Evolutionary conservation across 1,140 invertebrate species (phyloP).

Genomic region (Papilio polytes): DNA sequence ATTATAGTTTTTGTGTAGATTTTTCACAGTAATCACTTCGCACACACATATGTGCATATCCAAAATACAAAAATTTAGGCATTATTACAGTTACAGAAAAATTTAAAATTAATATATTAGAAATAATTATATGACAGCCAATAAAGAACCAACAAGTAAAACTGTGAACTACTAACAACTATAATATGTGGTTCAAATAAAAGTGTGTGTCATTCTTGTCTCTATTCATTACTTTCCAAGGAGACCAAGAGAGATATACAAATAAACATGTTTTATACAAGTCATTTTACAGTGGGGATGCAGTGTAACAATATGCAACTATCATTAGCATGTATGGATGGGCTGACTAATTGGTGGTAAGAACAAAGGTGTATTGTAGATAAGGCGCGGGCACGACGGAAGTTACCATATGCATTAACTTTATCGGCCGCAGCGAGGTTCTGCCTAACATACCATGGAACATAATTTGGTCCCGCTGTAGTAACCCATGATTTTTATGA

Average conservation of each 20-base stretch:
- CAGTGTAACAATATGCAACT: conserved; percentile 65
- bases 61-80: not conserved
- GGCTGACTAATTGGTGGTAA: conserved; percentile 59
- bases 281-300: conserved; percentile 37
- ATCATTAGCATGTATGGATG: conserved; percentile 54
- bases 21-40: not conserved
- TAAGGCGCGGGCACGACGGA: conserved; percentile 64
- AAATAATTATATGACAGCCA: too few species aligned
- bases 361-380: conserved; percentile 70
- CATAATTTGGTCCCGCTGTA: not conserved
- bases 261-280: not conserved
- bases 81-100: too few species aligned
- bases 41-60: not conserved
- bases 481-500: not conserved
- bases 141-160: not conserved
- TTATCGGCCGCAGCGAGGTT: conserved; percentile 22
- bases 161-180: not conserved
- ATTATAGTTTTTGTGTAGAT: not conserved
- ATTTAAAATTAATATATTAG: too few species aligned
- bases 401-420: conserved; percentile 61
- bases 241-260: not conserved
- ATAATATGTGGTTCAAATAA: too few species aligned
- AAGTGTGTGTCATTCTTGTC: too few species aligned
- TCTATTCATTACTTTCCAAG: not conserved
- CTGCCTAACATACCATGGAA: conserved; percentile 2